phyloP scores from a whole-genome alignment of 30 jellyfish, hydroid and myxozoan genomes.

The Nemopilema nomurai region DNA sequence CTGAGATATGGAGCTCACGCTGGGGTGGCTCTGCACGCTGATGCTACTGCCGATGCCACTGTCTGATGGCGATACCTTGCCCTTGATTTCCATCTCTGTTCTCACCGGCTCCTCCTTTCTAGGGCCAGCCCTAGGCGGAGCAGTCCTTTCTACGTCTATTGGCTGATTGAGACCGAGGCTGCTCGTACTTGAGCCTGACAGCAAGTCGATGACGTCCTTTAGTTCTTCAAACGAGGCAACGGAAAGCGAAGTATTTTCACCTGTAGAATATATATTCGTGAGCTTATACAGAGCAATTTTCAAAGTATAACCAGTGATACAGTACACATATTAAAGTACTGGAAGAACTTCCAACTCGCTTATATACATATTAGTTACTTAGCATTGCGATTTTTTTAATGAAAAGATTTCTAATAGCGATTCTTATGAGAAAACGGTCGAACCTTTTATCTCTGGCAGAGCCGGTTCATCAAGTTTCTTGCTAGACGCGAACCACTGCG shows the following conservation, averaged over 20 bases:
- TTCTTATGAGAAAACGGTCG: too few relatives aligned
- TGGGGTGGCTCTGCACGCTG: constrained; percentile 73
- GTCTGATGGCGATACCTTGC: constrained; percentile 70
- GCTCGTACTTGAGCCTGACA: constrained; percentile 96
- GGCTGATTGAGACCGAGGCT: constrained; percentile 79
- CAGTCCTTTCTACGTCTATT: constrained; percentile 23
- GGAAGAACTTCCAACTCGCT: too few relatives aligned
- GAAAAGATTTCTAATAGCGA: too few relatives aligned
- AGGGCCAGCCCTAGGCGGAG: constrained; percentile 11
- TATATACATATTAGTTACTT: too few relatives aligned
- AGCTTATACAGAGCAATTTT: too few relatives aligned
- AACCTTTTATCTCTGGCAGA: constrained; percentile 53
- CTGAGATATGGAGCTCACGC: constrained; percentile 34
- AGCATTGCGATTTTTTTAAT: too few relatives aligned
- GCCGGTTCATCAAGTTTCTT: constrained; percentile 79
- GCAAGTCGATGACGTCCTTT: constrained; percentile 93
- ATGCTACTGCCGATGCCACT: constrained; percentile 82
- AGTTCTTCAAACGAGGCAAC: constrained; percentile 97
- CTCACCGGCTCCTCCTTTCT: constrained; percentile 27
- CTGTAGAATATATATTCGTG: too few relatives aligned
- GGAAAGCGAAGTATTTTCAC: constrained; percentile 68
- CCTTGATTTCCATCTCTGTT: constrained; percentile 23
- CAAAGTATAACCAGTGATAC: too few relatives aligned
- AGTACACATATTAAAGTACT: too few relatives aligned
- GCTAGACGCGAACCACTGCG: constrained; percentile 86